Base-by-base conservation (phyloP, 2,888 invertebrate genomes). In the Pammene aurita region DNA sequence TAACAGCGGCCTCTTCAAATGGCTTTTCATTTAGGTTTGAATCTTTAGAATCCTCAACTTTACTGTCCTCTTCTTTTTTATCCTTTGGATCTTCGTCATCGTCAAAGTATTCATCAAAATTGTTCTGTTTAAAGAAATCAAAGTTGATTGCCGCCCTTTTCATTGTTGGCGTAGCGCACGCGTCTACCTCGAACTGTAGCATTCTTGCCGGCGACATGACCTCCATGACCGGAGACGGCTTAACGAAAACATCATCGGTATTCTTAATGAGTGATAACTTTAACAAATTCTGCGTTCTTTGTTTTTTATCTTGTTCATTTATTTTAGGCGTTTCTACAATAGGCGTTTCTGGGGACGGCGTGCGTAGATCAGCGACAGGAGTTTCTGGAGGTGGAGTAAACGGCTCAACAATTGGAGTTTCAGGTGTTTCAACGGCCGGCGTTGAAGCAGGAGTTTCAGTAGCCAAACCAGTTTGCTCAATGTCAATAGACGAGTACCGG, bases 131-230 rank as follows among this genome's bases (percentile, higher is more conserved):
- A 66, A 91, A 91, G 72, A 91, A 91, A 75, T 91, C 87, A 60
- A 92, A 92, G 73, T 92, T 89, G 0, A 92, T 79, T 6, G 80
- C 85, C 0, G 91, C 91, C 16, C 92, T 80, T 77, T 90, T 92
- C 90, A 92, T 92, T 5, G 92, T 92, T 2, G 92, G 92, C 13
- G 92, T 92, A 5, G 89, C 78, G 70, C 87, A 78, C 2, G 85
- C 76, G 58, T 88, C 87, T 16, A 91, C 75, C 80, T 90, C 88
- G 26, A 88, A 92, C 81, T 92, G 91, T 61, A 92, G 76, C 90
- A 91, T 91, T 82, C 78, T 87, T 16, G 92, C 92, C 9, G 92
- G 92, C 46, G 92, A 92, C 90, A 92, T 90, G 18, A 87, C 72
- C 56, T 90, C 92, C 16, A 77, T 70, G 0, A 90, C 78, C 1